Percentiles rank a stretch among this genome's conserved stretches.
These are phyloP conservation scores for Drosophila ohnishii DNA, from an alignment of 1,140 invertebrate species.

Conservation along the genomic window DNA sequence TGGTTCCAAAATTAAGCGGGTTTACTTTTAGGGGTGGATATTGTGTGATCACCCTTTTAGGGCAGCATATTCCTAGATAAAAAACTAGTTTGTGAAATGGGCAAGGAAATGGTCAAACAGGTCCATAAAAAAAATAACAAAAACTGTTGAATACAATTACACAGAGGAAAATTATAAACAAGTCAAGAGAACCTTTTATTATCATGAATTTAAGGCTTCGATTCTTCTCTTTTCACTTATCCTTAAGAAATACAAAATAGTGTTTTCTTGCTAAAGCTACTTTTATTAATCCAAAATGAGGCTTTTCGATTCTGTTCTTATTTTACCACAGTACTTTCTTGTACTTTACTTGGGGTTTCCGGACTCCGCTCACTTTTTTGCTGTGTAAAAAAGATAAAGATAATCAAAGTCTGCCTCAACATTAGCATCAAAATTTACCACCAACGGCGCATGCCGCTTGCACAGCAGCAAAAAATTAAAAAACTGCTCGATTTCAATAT, in stretches of 20 bases:
- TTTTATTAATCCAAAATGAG: no score
- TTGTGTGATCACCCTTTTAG: constrained; percentile 47
- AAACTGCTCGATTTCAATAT: constrained; percentile 72
- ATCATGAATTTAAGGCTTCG: not conserved
- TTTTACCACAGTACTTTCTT: not conserved
- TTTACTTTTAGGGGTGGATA: constrained; percentile 33
- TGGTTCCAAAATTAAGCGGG: constrained; percentile 40
- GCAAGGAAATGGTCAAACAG: constrained; percentile 53
- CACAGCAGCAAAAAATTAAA: constrained; percentile 49
- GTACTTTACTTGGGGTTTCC: not conserved
- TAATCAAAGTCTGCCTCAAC: constrained; percentile 38
- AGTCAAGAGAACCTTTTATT: not conserved
- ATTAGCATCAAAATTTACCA: constrained; percentile 64
- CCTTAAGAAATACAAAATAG: no score
- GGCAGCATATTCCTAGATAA: constrained; percentile 12
- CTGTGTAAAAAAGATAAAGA: constrained; percentile 14
- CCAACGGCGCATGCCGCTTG: constrained; percentile 70
- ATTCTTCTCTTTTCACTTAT: no score
- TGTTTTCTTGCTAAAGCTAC: no score
- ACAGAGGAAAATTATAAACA: not conserved
- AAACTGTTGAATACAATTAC: constrained; percentile 16
- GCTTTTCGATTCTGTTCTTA: not conserved
- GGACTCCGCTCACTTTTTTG: constrained; percentile 1
- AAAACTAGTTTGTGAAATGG: constrained; percentile 63
- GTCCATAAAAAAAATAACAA: constrained; percentile 15